Base-by-base conservation (phyloP, 2,797 vertebrate species). In the Bovichtus variegatus region DNA sequence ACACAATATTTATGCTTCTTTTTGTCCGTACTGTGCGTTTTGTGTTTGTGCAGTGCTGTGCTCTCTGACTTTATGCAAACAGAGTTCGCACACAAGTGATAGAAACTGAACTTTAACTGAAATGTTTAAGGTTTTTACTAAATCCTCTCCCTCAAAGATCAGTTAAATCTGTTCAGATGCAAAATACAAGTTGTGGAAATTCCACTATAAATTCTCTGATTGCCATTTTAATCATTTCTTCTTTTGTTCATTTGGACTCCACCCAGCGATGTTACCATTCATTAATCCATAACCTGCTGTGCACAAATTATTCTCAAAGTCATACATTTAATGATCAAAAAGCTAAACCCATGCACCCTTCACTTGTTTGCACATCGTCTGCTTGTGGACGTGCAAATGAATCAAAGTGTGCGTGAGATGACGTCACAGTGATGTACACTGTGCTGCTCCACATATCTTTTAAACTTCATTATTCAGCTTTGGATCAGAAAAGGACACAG, bases 381-480 rank as follows among this genome's bases (percentile, higher is more conserved):
- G 78, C 72, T 71, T 25, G 64, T 80, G 76, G 83, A 80, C 82
- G 84, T 49, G 69, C 23, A 34, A 89, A 92, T 92, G 87, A 93
- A 92, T 93, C 91, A 92, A 62, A 79, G 82, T n/a, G 71, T 60
- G 68, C 55, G 87, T n/a, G 31, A 34, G 31, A 92, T 89, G 88
- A 86, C 16, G 81, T 90, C 89, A 89, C 38, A 65, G 62, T 78
- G 86, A 91, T 83, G 65, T 46, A 86, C 59, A 54, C 10, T 18
- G 18, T 9, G 64, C 55, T 38, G 60, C 74, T 62, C 59, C 21
- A 78, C 83, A 58, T 63, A 80, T 84, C 72, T 74, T 78, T 78
- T 40, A 46, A 82, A 77, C 51, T 55, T 74, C 50, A 86, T 87
- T 80, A 78, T 85, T 86, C 83, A 67, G 66, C 66, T 68, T 69